Conservation (phyloP, 2,113 vertebrate genomes). For the Catharus bicknelli region DNA sequence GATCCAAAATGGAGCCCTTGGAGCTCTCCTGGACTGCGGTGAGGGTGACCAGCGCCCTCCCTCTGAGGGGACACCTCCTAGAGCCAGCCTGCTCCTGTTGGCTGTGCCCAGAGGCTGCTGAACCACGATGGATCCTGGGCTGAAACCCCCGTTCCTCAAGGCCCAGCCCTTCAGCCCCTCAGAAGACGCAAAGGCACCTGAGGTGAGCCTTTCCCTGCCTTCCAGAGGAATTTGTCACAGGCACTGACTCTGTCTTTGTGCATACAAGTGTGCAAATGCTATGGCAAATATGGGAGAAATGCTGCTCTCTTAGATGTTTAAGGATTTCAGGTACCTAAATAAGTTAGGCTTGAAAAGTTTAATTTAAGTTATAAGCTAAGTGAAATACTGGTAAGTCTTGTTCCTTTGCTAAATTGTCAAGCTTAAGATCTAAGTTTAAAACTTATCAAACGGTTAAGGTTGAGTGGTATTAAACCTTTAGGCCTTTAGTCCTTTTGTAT, state of each 20-base stretch:
- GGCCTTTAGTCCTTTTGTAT: too few species aligned
- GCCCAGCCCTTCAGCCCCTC: rapidly evolving
- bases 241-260: neutral
- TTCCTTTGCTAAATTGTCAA: neutral
- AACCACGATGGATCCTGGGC: rapidly evolving
- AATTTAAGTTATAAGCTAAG: neutral
- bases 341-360: neutral
- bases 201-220: neutral
- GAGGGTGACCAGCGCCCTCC: neutral
- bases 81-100: neutral
- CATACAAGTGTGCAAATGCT: neutral
- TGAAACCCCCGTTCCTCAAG: rapidly evolving
- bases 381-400: neutral
- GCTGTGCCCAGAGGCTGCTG: rapidly evolving
- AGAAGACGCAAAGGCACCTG: neutral
- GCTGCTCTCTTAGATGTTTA: neutral
- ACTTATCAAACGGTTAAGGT: neutral
- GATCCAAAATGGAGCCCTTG: neutral
- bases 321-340: neutral
- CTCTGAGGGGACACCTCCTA: neutral
- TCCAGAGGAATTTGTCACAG: neutral
- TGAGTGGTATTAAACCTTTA: neutral
- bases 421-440: neutral
- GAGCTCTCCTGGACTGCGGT: neutral
- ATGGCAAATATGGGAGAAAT: neutral